These are phyloP conservation scores for Neodontobutis hainanensis DNA, from an alignment of 2,113 vertebrate species.

Conservation along the genomic window DNA sequence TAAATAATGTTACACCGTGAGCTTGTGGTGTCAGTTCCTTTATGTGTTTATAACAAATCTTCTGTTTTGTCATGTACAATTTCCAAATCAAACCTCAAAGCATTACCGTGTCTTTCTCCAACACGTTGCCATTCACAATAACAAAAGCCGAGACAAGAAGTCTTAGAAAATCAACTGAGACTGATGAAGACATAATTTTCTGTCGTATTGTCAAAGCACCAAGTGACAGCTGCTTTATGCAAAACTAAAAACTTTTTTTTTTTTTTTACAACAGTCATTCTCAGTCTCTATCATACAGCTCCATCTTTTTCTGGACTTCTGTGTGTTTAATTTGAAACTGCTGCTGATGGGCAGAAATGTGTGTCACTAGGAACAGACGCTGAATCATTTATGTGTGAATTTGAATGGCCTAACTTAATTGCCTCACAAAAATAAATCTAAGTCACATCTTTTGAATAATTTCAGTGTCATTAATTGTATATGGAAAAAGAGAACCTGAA, in stretches of 20 bases:
- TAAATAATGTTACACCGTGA: not conserved
- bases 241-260: slow-evolving; percentile 9
- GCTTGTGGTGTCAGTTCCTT: slow-evolving; percentile 4
- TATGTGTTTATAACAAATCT: slow-evolving; percentile 7
- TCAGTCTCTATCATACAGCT: slow-evolving; percentile 31
- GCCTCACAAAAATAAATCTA: slow-evolving; percentile 1
- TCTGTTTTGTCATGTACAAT: slow-evolving; percentile 12
- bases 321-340: slow-evolving; percentile 19
- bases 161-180: slow-evolving; percentile 8
- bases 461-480: slow-evolving; percentile 9
- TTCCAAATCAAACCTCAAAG: slow-evolving; percentile 12
- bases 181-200: slow-evolving; percentile 25
- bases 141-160: slow-evolving; percentile 1
- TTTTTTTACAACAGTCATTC: slow-evolving; percentile 16
- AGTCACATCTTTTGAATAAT: not conserved
- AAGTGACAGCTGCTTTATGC: slow-evolving; percentile 44
- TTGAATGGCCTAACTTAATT: slow-evolving; percentile 9
- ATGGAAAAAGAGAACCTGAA: not conserved
- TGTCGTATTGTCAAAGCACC: slow-evolving; percentile 22
- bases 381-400: slow-evolving; percentile 10
- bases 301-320: slow-evolving; percentile 24
- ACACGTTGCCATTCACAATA: slow-evolving; percentile 2
- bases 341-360: slow-evolving; percentile 4
- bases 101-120: not conserved
- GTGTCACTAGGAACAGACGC: slow-evolving; percentile 8